Base-by-base conservation (phyloP, 37 sponge, comb jelly and placozoan species). In the Mnemiopsis leidyi region DNA sequence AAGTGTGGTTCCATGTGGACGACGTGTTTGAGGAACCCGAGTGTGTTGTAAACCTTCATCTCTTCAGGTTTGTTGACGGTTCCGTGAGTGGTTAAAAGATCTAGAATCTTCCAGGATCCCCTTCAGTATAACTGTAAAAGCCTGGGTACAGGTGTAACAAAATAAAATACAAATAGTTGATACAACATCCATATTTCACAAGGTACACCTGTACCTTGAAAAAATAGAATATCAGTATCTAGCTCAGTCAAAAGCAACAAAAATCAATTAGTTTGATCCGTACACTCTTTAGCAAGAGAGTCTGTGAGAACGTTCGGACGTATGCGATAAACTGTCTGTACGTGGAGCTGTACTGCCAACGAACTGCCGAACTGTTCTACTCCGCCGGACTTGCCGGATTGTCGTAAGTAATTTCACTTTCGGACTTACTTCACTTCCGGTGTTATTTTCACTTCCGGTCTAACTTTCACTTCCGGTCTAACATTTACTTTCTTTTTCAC, bases 1-100 rank as follows among this genome's bases (percentile, higher is more conserved):
- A 85, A 39, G n/a, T 33, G 25, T 85, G 90, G 90, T 85, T 40
- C 90, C 30, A 85, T 39, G 25, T 28, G 0, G 90, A 85, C 23
- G 90, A 85, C 0, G 90, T 85, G 1, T 85, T 85, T 37, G 90
- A 85, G 61, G n/a, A 85, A 1, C 90, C 90, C 25, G 90, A 85
- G 35, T 85, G 90, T 39, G 3, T 85, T 0, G 39, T 85, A 0
- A 39, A 85, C 90, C 23, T 38, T 38, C 90, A 85, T 23, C 7
- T 85, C 21, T 39, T 40, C 28, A 40, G 90, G 90, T 85, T 1
- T 23, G 48, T 36, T 85, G n/a, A n/a, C n/a, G n/a, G n/a, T n/a
- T n/a, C n/a, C n/a, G n/a, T n/a, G n/a, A n/a, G n/a, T n/a, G n/a
- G n/a, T n/a, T n/a, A n/a, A n/a, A n/a, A n/a, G n/a, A n/a, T n/a